phyloP scores from a whole-genome alignment of 2,113 vertebrate species.

The Cyphotilapia sp. region DNA sequence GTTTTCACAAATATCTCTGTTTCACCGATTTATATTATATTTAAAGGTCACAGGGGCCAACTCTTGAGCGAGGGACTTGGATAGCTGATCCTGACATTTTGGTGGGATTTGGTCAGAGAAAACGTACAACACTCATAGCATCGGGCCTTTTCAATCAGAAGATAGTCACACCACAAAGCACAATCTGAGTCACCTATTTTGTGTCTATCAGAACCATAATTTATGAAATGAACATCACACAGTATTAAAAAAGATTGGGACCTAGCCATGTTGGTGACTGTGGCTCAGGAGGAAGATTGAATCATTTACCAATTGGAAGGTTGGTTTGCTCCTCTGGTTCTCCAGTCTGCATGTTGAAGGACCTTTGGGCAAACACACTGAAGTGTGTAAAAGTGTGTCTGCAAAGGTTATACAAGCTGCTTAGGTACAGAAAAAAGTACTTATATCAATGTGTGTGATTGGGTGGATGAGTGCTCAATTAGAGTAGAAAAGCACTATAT shows the following conservation, averaged over 20 bases:
- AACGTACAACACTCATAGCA: neutral
- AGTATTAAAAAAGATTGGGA: neutral
- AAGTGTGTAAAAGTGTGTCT: neutral
- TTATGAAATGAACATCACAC: neutral
- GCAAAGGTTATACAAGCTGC: neutral
- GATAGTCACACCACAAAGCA: neutral
- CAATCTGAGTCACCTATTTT: neutral
- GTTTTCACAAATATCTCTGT: neutral
- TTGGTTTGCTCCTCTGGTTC: neutral
- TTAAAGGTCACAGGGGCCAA: neutral
- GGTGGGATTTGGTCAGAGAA: neutral
- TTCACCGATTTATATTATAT: neutral
- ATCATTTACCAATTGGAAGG: neutral
- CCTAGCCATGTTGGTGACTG: neutral
- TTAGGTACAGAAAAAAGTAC: neutral
- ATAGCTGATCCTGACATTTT: neutral
- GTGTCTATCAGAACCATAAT: neutral
- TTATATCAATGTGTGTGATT: neutral
- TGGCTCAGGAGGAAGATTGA: neutral
- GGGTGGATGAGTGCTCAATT: neutral
- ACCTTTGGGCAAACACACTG: neutral
- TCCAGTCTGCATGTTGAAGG: neutral
- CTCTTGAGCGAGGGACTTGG: neutral
- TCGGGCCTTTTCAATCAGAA: neutral
- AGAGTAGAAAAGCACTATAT: neutral